Evolutionary conservation across 2,888 invertebrate genomes (phyloP).

Genomic region (Lycia hirtaria): DNA sequence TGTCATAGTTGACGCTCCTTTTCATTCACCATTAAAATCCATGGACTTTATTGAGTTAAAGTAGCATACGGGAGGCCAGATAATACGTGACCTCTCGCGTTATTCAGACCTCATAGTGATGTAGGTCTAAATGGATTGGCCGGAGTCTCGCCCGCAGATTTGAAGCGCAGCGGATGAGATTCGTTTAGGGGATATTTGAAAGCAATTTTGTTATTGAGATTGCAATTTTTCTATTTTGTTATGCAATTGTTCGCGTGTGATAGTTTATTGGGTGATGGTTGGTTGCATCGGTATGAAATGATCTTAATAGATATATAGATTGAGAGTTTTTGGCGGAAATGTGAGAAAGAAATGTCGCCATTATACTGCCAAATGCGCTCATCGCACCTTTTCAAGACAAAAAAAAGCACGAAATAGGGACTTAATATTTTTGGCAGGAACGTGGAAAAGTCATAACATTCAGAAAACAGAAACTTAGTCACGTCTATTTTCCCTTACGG

Average conservation of each 20-base stretch:
- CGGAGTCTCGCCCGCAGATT: slow-evolving; percentile 71
- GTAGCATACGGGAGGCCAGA: slow-evolving; percentile 77
- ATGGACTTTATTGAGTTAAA: slow-evolving; percentile 83
- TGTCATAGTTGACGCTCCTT: slow-evolving; percentile 71
- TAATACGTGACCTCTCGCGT: slow-evolving; percentile 55
- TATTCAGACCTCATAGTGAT: slow-evolving; percentile 37
- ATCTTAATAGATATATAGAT: not conserved
- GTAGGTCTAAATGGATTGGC: slow-evolving; percentile 53
- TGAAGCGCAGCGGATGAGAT: slow-evolving; percentile 70
- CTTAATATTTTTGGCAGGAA: too few species aligned
- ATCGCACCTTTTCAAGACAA: too few species aligned
- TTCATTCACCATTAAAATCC: slow-evolving; percentile 81
- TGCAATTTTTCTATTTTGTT: slow-evolving; percentile 60
- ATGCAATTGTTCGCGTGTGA: slow-evolving; percentile 52
- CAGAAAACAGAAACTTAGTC: too few species aligned
- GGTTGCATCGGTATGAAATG: not conserved
- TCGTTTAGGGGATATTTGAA: slow-evolving; percentile 65
- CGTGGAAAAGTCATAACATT: too few species aligned
- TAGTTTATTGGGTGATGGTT: slow-evolving; percentile 13
- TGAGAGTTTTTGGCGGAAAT: too few species aligned
- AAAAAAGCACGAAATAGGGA: too few species aligned
- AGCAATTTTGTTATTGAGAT: slow-evolving; percentile 77
- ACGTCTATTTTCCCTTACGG: too few species aligned
- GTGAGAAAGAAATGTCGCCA: too few species aligned
- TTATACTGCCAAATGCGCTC: too few species aligned